A percentile compares a stretch with the other conserved stretches of the same genome.
These are phyloP conservation scores for Morbakka virulenta DNA, from an alignment of 30 jellyfish, hydroid and myxozoan genomes.

Conservation along the genomic window DNA sequence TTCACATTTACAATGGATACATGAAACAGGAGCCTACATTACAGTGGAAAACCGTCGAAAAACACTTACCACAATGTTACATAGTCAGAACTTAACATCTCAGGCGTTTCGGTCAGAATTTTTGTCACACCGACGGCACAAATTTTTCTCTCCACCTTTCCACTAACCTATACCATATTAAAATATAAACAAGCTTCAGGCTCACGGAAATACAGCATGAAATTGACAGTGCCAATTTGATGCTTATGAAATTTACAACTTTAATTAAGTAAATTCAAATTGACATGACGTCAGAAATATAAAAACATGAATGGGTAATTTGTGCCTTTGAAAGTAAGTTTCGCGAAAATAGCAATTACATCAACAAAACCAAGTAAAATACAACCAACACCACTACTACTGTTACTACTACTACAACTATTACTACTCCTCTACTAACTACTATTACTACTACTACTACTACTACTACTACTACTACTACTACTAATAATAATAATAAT, in stretches of 20 bases:
- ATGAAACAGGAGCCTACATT: not conserved
- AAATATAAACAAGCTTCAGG: not conserved
- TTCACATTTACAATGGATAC: not conserved
- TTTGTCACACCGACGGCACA: constrained; percentile 94
- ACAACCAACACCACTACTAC: no score
- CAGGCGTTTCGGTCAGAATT: constrained; percentile 72
- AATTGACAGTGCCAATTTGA: no score
- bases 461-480: no score
- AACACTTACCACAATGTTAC: constrained; percentile 42
- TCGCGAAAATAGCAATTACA: no score
- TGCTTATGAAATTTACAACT: no score
- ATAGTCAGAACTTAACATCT: constrained; percentile 36
- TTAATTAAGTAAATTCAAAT: not conserved
- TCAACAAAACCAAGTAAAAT: no score
- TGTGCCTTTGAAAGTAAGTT: no score
- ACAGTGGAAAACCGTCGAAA: not conserved
- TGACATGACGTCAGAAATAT: not conserved
- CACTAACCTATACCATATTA: constrained; percentile 41
- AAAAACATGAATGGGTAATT: not conserved
- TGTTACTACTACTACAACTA: no score
- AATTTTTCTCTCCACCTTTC: constrained; percentile 71
- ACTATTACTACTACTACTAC: no score
- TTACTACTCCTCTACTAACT: no score
- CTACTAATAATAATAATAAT: no score
- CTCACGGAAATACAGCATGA: no score